Evolutionary conservation across 2,888 invertebrate genomes (phyloP), one percentile per base, ranked within the genome.

Genomic region (Dioctria rufipes): DNA sequence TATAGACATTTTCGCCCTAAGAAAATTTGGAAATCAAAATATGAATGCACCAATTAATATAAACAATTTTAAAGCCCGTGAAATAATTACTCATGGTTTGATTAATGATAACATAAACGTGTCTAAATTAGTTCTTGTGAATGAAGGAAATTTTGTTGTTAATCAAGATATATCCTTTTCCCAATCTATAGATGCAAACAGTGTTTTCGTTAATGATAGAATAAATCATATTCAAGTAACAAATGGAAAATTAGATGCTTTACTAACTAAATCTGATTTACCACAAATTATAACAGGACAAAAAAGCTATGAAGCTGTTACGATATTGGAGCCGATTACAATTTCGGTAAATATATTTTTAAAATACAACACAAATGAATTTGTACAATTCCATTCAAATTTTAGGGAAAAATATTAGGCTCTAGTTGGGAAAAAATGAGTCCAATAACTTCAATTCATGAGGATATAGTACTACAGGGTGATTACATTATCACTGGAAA

Each of bases 171-270:
- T 91, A 37, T 86, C 88, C 82, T 91, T 92, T 84, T 81, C 85
- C 0, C 85, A 88, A 46, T 87, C 89, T 46, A 75, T 91, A 11
- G 83, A 85, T 43, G 87, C 88, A 0, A 88, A 90, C 54, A 85
- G 89, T 11, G 83, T 92, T 9, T 75, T 85, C 4, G 88, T 91
- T n/a, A 84, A 85, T 13, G 85, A 89, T 13, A 87, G 88, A 54
- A 85, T 92, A 39, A 91, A 91, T 85, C 88, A 90, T 66, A 90
- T 92, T 80, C 85, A 87, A 46, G 90, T 91, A 0, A 84, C 84
- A 25, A 84, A 89, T 11, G 87, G 88, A 11, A 86, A 87, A 81
- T 85, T 92, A 39, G 89, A 91, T 84, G 87, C 91, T 11, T 85
- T 92, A 61, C 84, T 90, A 13, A 88, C 86, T 73, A 84, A 90